Evolutionary conservation across 2,888 invertebrate species (phyloP).

Genomic region (Lithophane socia): DNA sequence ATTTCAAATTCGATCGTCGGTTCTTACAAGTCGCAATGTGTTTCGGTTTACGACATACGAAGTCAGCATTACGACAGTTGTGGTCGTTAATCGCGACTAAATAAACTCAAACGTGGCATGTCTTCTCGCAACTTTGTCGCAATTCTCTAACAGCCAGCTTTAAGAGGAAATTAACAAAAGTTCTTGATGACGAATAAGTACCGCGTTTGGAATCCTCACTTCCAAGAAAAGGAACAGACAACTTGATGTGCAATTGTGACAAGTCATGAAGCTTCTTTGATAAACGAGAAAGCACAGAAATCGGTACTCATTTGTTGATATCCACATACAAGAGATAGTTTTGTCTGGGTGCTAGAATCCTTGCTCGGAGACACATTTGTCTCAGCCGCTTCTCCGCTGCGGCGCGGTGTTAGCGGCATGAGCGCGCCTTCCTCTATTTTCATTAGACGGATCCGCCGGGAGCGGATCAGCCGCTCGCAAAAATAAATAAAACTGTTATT

Average conservation of each 20-base stretch:
- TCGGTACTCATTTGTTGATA: conserved; percentile 39
- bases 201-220: conserved; percentile 30
- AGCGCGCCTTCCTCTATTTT: conserved; percentile 84
- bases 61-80: conserved; percentile 72
- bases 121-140: conserved; percentile 74
- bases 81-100: conserved; percentile 75
- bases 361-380: conserved; percentile 67
- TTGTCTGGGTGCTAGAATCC: conserved; percentile 33
- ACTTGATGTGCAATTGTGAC: conserved; percentile 2
- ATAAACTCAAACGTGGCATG: conserved; percentile 68
- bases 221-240: conserved; percentile 35
- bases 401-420: conserved; percentile 69
- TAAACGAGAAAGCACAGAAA: conserved; percentile 23
- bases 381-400: conserved; percentile 60
- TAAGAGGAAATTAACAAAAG: conserved; percentile 54
- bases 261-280: conserved; percentile 12
- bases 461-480: conserved; percentile 88
- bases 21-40: conserved; percentile 70
- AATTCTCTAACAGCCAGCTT: conserved; percentile 67
- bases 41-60: conserved; percentile 71
- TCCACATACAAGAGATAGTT: conserved; percentile 33
- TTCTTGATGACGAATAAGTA: conserved; percentile 46
- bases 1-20: conserved; percentile 43
- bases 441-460: conserved; percentile 86
- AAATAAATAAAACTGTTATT: conserved; percentile 91